Evolutionary conservation across 2,113 vertebrate species (phyloP), one percentile per base, ranked within the genome.

Genomic region (Odocoileus hemionus): DNA sequence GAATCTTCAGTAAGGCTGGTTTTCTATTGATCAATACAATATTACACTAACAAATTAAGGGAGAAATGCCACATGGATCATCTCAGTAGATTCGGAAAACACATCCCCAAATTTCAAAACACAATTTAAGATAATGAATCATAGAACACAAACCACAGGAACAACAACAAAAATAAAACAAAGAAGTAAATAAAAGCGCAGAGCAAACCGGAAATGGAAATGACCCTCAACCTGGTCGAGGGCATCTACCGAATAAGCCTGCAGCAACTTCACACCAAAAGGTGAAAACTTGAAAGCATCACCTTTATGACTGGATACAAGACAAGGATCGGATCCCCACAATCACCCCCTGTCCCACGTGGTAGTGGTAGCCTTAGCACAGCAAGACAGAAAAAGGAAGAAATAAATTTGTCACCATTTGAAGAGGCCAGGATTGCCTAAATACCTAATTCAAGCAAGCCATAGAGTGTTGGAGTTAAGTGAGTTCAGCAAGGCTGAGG

Each of bases 261-360:
- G 8, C 9, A 26, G 76, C 12, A 4, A n/a, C 36, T 21, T 74
- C n/a, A 28, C 1, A 13, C 2, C 7, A 0, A 25, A 5, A 0
- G 19, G n/a, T 7, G 50, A 33, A 47, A 15, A 26, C 16, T 0
- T 3, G 47, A 36, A 64, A 23, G 12, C 28, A 14, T 10, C 19
- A 61, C 36, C 7, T 14, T 50, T 26, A 33, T 8, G 36, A 23
- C 15, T 10, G 52, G 10, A 60, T 13, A 23, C 0, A n/a, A 54
- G 67, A 19, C 15, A 0, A 14, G 2, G 25, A 2, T 0, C 1
- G 33, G 7, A 1, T 36, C 7, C n/a, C n/a, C 2, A 3, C 1
- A 6, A 0, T 6, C 0, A 1, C 17, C 6, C 26, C 33, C 17
- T 19, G 8, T 2, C 26, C 6, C 5, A 3, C 16, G 3, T 3